phyloP scores from a whole-genome alignment of 1,140 invertebrate genomes.

The Cryptotermes secundus region DNA sequence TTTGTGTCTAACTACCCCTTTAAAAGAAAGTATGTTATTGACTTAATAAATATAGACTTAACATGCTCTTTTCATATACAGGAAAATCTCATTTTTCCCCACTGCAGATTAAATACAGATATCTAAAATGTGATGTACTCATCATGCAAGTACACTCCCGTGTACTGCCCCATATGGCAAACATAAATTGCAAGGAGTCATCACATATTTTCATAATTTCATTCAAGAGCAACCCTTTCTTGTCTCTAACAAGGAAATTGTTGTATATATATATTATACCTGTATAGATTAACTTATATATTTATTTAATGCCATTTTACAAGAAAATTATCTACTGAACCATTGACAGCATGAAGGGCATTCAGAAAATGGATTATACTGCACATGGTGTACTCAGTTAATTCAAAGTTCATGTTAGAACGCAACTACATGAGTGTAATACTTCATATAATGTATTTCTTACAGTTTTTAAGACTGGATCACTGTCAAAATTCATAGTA shows the following conservation, averaged over 20 bases:
- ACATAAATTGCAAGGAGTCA: neutral
- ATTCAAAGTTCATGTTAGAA: neutral
- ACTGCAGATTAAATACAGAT: neutral
- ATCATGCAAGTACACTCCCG: neutral
- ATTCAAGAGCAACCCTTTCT: neutral
- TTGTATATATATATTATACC: neutral
- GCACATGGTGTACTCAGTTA: neutral
- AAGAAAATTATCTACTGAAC: neutral
- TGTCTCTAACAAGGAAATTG: too few relatives aligned
- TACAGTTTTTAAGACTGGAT: neutral
- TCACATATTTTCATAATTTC: neutral
- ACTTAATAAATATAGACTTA: too few relatives aligned
- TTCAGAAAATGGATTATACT: neutral
- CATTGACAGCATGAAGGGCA: neutral
- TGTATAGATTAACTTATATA: neutral
- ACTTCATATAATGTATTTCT: neutral
- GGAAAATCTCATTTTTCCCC: too few relatives aligned
- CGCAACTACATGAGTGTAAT: neutral
- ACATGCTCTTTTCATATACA: too few relatives aligned
- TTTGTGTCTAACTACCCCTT: too few relatives aligned
- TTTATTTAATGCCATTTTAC: neutral
- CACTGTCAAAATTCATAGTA: neutral
- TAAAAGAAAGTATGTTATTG: too few relatives aligned
- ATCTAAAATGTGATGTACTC: neutral
- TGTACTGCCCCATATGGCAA: neutral